A percentile compares a stretch with the other conserved stretches of the same genome.
Conservation (phyloP, 92 coral and sea anemone genomes). For the Nematostella vectensis region DNA sequence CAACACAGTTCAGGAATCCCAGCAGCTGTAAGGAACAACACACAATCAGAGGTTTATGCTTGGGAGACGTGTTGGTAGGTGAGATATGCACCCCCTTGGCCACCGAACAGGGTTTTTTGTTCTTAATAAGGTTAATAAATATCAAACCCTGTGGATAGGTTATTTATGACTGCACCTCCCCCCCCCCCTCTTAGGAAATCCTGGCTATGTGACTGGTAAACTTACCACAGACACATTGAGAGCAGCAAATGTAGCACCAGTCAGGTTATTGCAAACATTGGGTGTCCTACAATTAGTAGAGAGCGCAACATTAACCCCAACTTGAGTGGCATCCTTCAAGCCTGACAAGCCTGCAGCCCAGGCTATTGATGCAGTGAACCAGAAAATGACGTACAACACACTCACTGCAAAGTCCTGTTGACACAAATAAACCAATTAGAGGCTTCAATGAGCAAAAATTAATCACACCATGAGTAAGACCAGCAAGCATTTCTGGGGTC, state of each 20-base stretch:
- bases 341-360: constrained; percentile 93
- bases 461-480: too few species aligned
- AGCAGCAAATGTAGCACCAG: constrained; percentile 65
- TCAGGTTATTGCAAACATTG: background rate
- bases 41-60: background rate
- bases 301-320: background rate
- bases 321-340: constrained; percentile 47
- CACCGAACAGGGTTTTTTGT: too few species aligned
- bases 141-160: too few species aligned
- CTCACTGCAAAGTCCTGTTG: constrained; percentile 90
- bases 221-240: constrained; percentile 89
- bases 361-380: constrained; percentile 86
- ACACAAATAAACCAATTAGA: too few species aligned
- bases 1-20: constrained; percentile 88
- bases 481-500: too few species aligned
- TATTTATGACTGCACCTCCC: too few species aligned
- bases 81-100: too few species aligned
- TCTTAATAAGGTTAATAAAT: too few species aligned
- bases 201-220: too few species aligned
- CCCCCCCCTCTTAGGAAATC: too few species aligned
- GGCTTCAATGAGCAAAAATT: too few species aligned
- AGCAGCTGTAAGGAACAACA: constrained; percentile 44
- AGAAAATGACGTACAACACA: constrained; percentile 56
- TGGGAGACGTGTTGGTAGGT: too few species aligned
- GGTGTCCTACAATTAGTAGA: background rate